A percentile compares a stretch with the other conserved stretches of the same genome.
Evolutionary conservation across 1,140 invertebrate species (phyloP).

Genomic region (Scaptomyza montana): DNA sequence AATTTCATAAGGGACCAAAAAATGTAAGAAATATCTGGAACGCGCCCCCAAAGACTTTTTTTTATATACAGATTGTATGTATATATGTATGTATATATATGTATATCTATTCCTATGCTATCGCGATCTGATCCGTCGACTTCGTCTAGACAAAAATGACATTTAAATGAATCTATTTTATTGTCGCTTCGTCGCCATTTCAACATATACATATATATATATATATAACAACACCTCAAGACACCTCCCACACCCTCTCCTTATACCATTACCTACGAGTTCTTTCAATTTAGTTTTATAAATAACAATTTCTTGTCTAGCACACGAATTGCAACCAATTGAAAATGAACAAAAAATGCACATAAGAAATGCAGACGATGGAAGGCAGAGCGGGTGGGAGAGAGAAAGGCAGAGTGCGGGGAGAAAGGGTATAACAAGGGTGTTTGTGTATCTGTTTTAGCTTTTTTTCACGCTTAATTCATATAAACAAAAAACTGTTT

Average conservation of each 20-base stretch:
- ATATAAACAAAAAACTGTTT: constrained; percentile 13
- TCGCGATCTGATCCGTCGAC: constrained; percentile 45
- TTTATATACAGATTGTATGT: neutral
- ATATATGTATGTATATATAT: neutral
- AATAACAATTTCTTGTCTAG: constrained; percentile 64
- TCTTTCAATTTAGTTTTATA: constrained; percentile 67
- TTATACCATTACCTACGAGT: neutral
- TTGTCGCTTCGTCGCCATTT: constrained; percentile 71
- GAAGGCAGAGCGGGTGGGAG: neutral
- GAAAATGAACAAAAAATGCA: constrained; percentile 55
- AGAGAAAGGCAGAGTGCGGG: too few relatives aligned
- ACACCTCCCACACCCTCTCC: constrained; percentile 9
- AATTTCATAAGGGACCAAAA: neutral
- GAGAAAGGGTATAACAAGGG: constrained; percentile 8
- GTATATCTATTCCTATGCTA: constrained; percentile 24
- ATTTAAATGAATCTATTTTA: constrained; percentile 83
- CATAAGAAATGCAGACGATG: neutral
- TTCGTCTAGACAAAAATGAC: constrained; percentile 79
- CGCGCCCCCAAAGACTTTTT: constrained; percentile 25
- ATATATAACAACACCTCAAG: neutral
- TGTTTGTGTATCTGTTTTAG: constrained; percentile 1
- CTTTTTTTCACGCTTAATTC: too few relatives aligned
- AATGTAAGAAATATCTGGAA: constrained; percentile 22
- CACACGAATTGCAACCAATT: constrained; percentile 68
- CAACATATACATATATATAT: neutral